These are phyloP conservation scores for Drosophila lacteicornis DNA, from an alignment of 1,140 invertebrate genomes.

Conservation along the genomic window DNA sequence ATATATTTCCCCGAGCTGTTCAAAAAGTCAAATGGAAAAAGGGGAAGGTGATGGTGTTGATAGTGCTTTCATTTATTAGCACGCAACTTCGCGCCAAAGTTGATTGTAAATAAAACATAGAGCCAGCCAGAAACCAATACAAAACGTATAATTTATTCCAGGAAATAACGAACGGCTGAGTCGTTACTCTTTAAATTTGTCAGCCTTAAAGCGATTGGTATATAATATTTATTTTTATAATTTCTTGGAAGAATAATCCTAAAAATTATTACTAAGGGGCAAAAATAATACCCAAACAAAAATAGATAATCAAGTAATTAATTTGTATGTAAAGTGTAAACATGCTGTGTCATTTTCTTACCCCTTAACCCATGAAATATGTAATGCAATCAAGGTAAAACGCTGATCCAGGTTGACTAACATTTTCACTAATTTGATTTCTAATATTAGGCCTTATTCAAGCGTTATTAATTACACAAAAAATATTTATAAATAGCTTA, in stretches of 20 bases:
- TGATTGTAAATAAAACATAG: slow-evolving; percentile 38
- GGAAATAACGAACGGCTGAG: neutral
- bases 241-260: neutral
- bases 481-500: slow-evolving; percentile 6
- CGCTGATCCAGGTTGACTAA: neutral
- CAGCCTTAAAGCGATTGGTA: neutral
- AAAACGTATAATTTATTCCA: slow-evolving; percentile 5
- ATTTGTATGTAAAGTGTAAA: neutral
- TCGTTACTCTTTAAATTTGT: neutral
- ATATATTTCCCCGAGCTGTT: slow-evolving; percentile 6
- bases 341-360: neutral
- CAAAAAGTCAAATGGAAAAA: slow-evolving; percentile 6
- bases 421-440: slow-evolving; percentile 26
- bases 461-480: slow-evolving; percentile 6
- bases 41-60: neutral
- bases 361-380: neutral
- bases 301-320: neutral
- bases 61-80: slow-evolving; percentile 24
- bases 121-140: slow-evolving; percentile 15
- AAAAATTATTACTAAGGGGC: no score
- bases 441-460: neutral
- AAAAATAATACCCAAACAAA: neutral
- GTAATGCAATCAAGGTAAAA: no score
- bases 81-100: slow-evolving; percentile 25
- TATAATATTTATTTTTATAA: no score